Conservation (phyloP, 2,113 vertebrate species). For the Lanius collurio region DNA sequence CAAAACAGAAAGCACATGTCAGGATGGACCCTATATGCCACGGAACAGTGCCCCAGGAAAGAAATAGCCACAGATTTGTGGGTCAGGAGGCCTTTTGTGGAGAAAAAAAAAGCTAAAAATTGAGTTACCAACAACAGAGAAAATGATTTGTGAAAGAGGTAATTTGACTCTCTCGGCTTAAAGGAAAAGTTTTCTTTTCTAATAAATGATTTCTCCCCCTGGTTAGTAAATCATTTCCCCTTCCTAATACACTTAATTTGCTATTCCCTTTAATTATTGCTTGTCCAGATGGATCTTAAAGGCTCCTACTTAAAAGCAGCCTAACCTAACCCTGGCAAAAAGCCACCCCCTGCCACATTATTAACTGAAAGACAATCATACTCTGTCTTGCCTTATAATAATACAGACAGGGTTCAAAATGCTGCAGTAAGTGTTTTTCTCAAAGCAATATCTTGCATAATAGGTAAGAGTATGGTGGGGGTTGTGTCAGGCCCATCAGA, state of each 20-base stretch:
- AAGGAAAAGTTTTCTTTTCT: constrained; percentile 58
- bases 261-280: constrained; percentile 59
- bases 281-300: constrained; percentile 63
- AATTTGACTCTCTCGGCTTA: constrained; percentile 19
- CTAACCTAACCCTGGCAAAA: constrained; percentile 25
- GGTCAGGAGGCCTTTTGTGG: background rate
- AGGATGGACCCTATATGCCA: background rate
- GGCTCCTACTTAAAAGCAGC: constrained; percentile 21
- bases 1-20: background rate
- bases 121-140: background rate
- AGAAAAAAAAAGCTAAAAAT: constrained; percentile 19
- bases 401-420: constrained; percentile 20
- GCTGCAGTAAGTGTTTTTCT: constrained; percentile 25
- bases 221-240: constrained; percentile 62
- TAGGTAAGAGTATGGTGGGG: background rate
- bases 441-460: background rate
- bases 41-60: background rate
- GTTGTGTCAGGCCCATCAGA: background rate
- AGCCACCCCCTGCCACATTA: constrained; percentile 22
- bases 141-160: constrained; percentile 50
- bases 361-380: constrained; percentile 54
- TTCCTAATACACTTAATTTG: constrained; percentile 61
- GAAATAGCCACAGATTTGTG: background rate
- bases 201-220: constrained; percentile 60
- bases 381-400: constrained; percentile 32